phyloP scores from a whole-genome alignment of 1,140 invertebrate species.

The Hycleus phaleratus region DNA sequence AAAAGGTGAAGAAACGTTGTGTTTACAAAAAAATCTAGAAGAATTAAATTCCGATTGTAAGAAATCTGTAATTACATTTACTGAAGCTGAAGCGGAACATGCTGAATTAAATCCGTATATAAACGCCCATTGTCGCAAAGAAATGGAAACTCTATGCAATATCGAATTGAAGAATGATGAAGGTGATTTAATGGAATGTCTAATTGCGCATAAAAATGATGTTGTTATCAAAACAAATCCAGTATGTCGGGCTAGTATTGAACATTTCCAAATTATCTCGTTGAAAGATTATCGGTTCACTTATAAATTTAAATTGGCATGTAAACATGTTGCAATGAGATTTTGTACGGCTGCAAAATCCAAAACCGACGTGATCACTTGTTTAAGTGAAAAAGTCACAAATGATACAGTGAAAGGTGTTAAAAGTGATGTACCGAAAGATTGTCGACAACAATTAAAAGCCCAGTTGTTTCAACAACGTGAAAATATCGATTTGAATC shows the following conservation, averaged over 20 bases:
- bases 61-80: constrained; percentile 61
- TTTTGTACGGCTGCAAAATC: constrained; percentile 70
- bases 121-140: constrained; percentile 68
- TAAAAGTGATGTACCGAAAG: constrained; percentile 70
- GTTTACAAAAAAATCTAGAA: constrained; percentile 87
- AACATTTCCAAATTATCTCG: constrained; percentile 88
- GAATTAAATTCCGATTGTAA: constrained; percentile 42
- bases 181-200: constrained; percentile 86
- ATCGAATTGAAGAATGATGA: constrained; percentile 64
- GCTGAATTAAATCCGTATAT: constrained; percentile 82
- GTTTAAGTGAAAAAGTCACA: constrained; percentile 81
- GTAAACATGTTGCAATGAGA: constrained; percentile 71
- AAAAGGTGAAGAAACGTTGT: constrained; percentile 83
- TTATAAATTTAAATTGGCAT: constrained; percentile 89
- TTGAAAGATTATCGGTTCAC: constrained; percentile 91
- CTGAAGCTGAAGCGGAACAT: constrained; percentile 79
- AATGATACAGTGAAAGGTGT: constrained; percentile 79
- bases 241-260: constrained; percentile 88
- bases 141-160: constrained; percentile 77
- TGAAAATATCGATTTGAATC: constrained; percentile 79
- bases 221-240: constrained; percentile 60
- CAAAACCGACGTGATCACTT: constrained; percentile 84
- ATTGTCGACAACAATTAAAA: constrained; percentile 81
- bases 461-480: constrained; percentile 83
- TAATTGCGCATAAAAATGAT: constrained; percentile 89